Conservation (phyloP, 2,113 vertebrate species). For the Strix uralensis region DNA sequence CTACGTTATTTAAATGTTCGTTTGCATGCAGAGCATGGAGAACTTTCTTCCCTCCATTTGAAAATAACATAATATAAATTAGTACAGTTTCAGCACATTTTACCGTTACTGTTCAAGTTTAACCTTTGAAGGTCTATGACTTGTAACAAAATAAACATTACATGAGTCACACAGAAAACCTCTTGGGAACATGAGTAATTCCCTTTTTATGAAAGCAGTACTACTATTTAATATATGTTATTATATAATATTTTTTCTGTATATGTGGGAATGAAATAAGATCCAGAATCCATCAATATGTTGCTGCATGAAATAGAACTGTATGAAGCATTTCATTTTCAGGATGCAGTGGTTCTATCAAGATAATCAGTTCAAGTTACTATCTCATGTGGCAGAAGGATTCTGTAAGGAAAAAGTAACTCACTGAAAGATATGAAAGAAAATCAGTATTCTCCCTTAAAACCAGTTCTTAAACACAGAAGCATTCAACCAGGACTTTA, state of each 20-base stretch:
- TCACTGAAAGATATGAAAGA: background rate
- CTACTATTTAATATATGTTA: background rate
- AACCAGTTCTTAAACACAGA: background rate
- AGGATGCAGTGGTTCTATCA: slow-evolving; percentile 9
- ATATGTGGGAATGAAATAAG: background rate
- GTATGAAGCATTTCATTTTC: slow-evolving; percentile 22
- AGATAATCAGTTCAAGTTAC: background rate
- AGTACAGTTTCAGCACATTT: slow-evolving; percentile 18
- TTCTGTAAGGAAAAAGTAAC: background rate
- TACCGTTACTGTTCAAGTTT: slow-evolving; percentile 17
- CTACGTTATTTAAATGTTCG: slow-evolving; percentile 51
- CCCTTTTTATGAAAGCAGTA: background rate
- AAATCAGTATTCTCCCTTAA: background rate
- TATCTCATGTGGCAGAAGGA: background rate
- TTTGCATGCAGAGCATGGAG: slow-evolving; percentile 51
- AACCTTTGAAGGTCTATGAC: background rate
- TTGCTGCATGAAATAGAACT: slow-evolving; percentile 14
- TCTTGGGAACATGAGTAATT: background rate
- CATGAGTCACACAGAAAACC: background rate
- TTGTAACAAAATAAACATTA: background rate
- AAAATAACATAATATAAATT: slow-evolving; percentile 46
- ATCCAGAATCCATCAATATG: background rate
- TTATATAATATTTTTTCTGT: background rate
- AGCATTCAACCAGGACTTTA: background rate
- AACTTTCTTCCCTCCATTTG: background rate